Evolutionary conservation across 2,113 vertebrate species (phyloP).

Genomic region (Sceloporus undulatus): DNA sequence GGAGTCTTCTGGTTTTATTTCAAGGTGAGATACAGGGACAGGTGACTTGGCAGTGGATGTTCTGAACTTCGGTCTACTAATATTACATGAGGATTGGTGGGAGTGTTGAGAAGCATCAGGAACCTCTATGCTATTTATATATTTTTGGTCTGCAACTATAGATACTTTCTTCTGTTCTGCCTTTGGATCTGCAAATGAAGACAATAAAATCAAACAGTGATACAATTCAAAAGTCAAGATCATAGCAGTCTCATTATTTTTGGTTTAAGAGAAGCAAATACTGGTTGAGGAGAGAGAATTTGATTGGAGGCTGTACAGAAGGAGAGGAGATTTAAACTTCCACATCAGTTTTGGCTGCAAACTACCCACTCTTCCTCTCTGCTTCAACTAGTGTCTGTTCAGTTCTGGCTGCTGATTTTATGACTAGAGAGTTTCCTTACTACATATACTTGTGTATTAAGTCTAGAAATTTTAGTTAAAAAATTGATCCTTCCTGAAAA

Average conservation of each 20-base stretch:
- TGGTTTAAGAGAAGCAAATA: neutral
- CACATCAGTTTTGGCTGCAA: too few relatives aligned
- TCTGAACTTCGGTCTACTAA: slow-evolving; percentile 77
- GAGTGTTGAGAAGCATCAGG: slow-evolving; percentile 71
- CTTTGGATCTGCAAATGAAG: slow-evolving; percentile 77
- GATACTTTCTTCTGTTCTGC: slow-evolving; percentile 70
- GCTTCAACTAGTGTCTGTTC: too few relatives aligned
- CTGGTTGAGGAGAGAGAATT: too few relatives aligned
- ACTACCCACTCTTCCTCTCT: neutral
- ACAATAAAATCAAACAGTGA: slow-evolving; percentile 15
- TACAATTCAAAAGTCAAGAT: neutral
- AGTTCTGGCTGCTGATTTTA: too few relatives aligned
- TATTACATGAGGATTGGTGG: slow-evolving; percentile 71
- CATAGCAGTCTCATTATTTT: neutral
- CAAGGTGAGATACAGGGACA: slow-evolving; percentile 59
- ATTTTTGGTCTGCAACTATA: slow-evolving; percentile 71
- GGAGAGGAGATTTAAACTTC: too few relatives aligned
- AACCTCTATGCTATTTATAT: slow-evolving; percentile 70
- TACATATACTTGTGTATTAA: too few relatives aligned
- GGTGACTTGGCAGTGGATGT: slow-evolving; percentile 71
- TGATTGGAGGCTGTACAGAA: too few relatives aligned
- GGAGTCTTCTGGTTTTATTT: slow-evolving; percentile 78
- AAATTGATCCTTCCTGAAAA: too few relatives aligned
- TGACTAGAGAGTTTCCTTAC: too few relatives aligned
- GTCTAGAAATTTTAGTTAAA: too few relatives aligned